phyloP scores from a whole-genome alignment of 2,113 vertebrate species.

The Acanthisitta chloris region DNA sequence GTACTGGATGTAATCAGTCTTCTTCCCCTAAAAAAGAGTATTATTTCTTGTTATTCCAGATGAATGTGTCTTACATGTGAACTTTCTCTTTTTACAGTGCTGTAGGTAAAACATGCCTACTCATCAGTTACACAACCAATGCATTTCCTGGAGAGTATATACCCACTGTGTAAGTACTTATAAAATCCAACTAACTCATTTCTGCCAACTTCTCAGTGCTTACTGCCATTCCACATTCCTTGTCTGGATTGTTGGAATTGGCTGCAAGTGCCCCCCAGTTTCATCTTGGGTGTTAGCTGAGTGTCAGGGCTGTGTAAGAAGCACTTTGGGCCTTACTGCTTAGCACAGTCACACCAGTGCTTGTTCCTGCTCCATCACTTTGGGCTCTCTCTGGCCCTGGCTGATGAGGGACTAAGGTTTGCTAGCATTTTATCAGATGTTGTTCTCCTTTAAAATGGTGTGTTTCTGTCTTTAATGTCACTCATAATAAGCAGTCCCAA shows the following conservation, averaged over 20 bases:
- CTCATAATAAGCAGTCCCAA: neutral
- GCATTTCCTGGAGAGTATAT: slow-evolving; percentile 98
- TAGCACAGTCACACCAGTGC: neutral
- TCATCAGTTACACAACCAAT: slow-evolving; percentile 99
- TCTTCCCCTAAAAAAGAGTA: neutral
- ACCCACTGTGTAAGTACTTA: slow-evolving; percentile 92
- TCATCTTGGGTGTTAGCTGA: neutral
- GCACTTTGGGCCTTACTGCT: neutral
- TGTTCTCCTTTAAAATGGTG: neutral
- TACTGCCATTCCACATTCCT: neutral
- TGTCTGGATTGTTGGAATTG: neutral
- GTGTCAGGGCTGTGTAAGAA: neutral
- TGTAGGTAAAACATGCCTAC: slow-evolving; percentile 98
- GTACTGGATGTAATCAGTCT: neutral
- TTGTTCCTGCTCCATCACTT: neutral
- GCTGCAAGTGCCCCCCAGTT: neutral
- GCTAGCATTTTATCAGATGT: neutral
- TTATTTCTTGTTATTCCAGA: neutral
- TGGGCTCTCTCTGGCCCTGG: neutral
- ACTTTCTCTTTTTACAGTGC: slow-evolving; percentile 77
- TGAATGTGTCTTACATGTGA: neutral
- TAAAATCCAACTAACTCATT: neutral
- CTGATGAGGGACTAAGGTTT: neutral
- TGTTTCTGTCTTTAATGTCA: neutral
- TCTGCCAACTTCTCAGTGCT: neutral